phyloP scores from a whole-genome alignment of 35 echinoderm and acorn worm species.

The Stichopus chloronotus region DNA sequence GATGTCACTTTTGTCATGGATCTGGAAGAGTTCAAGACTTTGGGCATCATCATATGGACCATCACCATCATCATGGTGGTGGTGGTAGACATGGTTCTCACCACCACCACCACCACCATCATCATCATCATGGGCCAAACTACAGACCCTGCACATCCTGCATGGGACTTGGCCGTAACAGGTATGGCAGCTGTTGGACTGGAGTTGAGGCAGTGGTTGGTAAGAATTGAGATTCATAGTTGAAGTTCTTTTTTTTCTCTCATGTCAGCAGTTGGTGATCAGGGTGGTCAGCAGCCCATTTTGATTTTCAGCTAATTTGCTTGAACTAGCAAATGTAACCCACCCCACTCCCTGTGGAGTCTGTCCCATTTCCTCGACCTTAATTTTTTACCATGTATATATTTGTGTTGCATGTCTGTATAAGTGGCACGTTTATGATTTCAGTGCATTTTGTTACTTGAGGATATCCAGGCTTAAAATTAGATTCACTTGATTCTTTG shows the following conservation, averaged over 20 bases:
- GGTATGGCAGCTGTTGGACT: slow-evolving; percentile 39
- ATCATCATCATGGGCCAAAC: slow-evolving; percentile 58
- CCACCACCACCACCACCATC: slow-evolving; percentile 51
- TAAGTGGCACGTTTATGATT: no score
- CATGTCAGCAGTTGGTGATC: no score
- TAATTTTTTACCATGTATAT: no score
- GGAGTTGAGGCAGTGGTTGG: background rate
- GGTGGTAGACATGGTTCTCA: slow-evolving; percentile 55
- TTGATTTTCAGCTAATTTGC: no score
- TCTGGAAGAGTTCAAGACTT: slow-evolving; percentile 63
- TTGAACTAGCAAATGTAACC: no score
- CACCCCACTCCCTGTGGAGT: no score
- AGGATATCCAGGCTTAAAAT: no score
- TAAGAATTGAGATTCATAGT: background rate
- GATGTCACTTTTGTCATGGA: slow-evolving; percentile 84
- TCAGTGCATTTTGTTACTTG: no score
- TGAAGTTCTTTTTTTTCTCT: background rate
- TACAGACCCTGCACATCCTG: slow-evolving; percentile 65
- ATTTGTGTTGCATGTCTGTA: no score
- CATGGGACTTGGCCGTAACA: slow-evolving; percentile 68
- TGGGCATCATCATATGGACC: slow-evolving; percentile 57
- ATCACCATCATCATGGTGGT: slow-evolving; percentile 59
- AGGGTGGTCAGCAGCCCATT: no score
- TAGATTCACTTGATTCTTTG: no score
- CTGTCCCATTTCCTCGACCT: no score